Percentiles rank a stretch among this genome's conserved stretches.
phyloP scores from a whole-genome alignment of 2,888 invertebrate genomes.

The Andrena trimmerana region DNA sequence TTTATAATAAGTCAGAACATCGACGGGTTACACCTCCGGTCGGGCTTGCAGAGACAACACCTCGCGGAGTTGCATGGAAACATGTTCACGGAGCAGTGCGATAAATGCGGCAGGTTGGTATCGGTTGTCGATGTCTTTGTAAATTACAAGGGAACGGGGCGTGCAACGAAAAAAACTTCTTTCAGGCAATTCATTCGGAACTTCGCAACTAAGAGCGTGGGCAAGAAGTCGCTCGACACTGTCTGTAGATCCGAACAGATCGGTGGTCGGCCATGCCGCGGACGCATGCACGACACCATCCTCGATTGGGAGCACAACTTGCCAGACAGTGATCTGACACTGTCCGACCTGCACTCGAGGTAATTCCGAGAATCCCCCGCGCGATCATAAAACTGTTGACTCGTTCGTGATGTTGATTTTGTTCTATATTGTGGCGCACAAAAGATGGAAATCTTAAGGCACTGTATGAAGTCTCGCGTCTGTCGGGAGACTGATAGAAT shows the following conservation, averaged over 20 bases:
- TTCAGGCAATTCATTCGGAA: conserved; percentile 92
- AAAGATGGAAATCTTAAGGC: conserved; percentile 17
- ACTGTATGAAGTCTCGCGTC: not conserved
- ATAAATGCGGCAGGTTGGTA: conserved; percentile 91
- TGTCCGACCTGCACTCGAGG: conserved; percentile 95
- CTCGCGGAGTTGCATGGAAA: conserved; percentile 98
- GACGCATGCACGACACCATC: conserved; percentile 95
- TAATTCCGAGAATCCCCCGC: conserved; percentile 80
- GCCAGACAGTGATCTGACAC: conserved; percentile 93
- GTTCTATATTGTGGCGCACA: conserved; percentile 5
- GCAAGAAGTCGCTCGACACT: conserved; percentile 89
- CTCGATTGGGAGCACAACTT: conserved; percentile 99
- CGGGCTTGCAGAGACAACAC: conserved; percentile 92
- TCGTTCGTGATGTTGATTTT: not conserved
- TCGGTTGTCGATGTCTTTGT: no score
- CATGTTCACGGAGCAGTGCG: conserved; percentile 98
- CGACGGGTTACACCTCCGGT: conserved; percentile 97
- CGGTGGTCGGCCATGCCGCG: conserved; percentile 92
- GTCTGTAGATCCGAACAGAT: conserved; percentile 88
- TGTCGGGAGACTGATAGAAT: not conserved
- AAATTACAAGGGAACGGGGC: not conserved
- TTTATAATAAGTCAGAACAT: conserved; percentile 99
- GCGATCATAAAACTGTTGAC: not conserved
- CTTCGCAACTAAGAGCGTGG: conserved; percentile 92
- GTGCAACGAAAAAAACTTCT: conserved; percentile 46